Percentiles rank a stretch among this genome's conserved stretches.
phyloP scores from a whole-genome alignment of 2,888 invertebrate genomes.

The Rotaria sp. region DNA sequence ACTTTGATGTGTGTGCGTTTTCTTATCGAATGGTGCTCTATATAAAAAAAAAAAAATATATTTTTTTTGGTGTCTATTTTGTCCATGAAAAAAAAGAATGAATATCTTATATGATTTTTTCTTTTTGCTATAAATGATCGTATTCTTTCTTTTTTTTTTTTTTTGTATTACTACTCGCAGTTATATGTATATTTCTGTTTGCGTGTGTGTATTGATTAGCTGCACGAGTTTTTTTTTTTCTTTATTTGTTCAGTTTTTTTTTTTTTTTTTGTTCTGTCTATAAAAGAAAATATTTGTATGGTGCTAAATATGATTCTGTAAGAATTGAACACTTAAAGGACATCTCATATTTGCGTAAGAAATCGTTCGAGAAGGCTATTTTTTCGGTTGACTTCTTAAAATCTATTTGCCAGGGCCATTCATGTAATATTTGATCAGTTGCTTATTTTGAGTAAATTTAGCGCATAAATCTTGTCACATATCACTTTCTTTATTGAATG shows the following conservation, averaged over 20 bases:
- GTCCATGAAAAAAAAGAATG: neutral
- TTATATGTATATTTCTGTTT: neutral
- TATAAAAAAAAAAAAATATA: neutral
- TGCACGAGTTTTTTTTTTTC: neutral
- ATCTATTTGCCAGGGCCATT: too few relatives aligned
- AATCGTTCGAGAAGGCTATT: too few relatives aligned
- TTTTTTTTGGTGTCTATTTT: neutral
- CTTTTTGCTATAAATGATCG: neutral
- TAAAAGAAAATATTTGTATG: neutral
- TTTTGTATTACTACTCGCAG: neutral
- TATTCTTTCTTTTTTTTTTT: neutral
- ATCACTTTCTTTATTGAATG: too few relatives aligned
- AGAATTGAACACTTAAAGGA: too few relatives aligned
- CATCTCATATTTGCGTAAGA: too few relatives aligned
- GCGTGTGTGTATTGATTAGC: neutral
- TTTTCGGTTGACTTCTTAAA: too few relatives aligned
- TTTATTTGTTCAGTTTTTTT: too few relatives aligned
- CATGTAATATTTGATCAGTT: too few relatives aligned
- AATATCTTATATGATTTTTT: neutral
- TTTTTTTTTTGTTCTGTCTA: neutral
- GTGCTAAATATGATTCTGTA: neutral
- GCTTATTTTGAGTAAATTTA: too few relatives aligned
- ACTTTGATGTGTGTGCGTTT: conserved; percentile 17
- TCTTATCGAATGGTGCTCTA: neutral
- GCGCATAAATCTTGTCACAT: too few relatives aligned